Evolutionary conservation across 2,113 vertebrate species (phyloP).

Genomic region (Rhabdornis inornatus): DNA sequence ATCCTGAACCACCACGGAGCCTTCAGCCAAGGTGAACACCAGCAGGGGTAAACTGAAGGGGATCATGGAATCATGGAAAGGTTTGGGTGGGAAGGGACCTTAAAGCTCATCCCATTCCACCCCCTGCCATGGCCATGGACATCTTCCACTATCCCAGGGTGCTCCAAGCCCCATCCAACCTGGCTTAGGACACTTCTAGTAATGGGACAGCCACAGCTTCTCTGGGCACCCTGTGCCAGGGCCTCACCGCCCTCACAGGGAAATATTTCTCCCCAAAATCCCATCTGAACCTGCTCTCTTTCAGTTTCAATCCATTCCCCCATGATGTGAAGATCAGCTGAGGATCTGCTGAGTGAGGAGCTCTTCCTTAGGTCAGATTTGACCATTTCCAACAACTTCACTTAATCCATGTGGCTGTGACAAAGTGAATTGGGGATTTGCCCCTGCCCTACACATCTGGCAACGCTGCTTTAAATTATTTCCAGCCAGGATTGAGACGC

Average conservation of each 20-base stretch:
- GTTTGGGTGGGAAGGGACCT: neutral
- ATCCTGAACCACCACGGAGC: neutral
- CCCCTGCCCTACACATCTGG: slow-evolving; percentile 2
- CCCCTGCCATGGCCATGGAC: neutral
- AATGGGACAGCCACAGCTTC: neutral
- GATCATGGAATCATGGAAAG: neutral
- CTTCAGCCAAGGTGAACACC: neutral
- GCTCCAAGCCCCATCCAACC: accelerated
- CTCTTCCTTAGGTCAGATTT: neutral
- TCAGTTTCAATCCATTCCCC: neutral
- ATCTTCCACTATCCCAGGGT: accelerated
- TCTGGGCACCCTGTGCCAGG: neutral
- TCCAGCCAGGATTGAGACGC: neutral
- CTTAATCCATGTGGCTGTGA: neutral
- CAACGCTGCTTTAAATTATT: neutral
- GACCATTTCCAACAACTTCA: neutral
- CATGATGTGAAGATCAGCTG: neutral
- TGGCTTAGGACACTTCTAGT: neutral
- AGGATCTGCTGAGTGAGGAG: neutral
- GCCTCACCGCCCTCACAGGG: accelerated
- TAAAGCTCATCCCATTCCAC: accelerated
- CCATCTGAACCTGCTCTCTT: neutral
- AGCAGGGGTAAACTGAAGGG: neutral
- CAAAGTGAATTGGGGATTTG: neutral
- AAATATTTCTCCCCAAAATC: neutral